Evolutionary conservation across 2,113 vertebrate genomes (phyloP).

Genomic region (Phocoena phocoena): DNA sequence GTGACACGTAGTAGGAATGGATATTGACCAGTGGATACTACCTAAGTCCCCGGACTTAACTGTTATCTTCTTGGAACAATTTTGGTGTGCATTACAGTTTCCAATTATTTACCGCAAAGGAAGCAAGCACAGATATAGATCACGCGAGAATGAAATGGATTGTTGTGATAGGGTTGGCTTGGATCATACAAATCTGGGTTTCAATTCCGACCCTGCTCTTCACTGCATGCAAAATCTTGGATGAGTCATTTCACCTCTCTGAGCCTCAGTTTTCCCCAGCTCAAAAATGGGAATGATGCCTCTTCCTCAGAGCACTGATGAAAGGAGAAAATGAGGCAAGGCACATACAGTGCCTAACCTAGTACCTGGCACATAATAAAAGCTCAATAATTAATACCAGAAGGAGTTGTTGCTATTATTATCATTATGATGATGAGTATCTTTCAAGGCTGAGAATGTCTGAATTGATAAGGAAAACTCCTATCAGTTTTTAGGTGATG

Average conservation of each 20-base stretch:
- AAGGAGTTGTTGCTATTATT: neutral
- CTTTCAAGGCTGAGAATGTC: neutral
- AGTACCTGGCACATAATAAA: neutral
- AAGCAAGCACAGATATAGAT: neutral
- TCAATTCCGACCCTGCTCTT: neutral
- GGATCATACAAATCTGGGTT: neutral
- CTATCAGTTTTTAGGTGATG: neutral
- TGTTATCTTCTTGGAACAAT: neutral
- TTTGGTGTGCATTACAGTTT: neutral
- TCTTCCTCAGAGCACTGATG: neutral
- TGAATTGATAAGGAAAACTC: neutral
- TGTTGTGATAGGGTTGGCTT: neutral
- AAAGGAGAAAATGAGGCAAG: neutral
- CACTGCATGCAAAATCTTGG: neutral
- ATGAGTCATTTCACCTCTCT: neutral
- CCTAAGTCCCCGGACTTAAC: neutral
- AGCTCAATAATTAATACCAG: neutral
- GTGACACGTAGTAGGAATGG: neutral
- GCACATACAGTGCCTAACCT: neutral
- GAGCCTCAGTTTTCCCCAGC: neutral
- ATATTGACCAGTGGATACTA: neutral
- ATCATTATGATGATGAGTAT: neutral
- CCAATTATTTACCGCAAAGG: neutral
- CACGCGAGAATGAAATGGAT: neutral
- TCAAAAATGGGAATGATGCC: neutral